phyloP scores from a whole-genome alignment of 2,888 invertebrate species.

The Ectemnius lituratus region DNA sequence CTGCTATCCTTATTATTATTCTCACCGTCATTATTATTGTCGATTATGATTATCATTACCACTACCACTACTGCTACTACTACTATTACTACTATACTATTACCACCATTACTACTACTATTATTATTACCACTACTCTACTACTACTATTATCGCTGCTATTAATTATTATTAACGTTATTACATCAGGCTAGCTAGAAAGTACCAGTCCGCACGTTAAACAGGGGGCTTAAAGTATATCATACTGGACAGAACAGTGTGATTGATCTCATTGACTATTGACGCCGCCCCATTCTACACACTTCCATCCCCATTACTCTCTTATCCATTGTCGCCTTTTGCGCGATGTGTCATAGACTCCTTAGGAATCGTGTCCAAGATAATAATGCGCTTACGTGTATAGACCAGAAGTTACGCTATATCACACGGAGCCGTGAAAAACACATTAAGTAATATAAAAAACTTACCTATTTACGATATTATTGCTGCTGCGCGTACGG shows the following conservation, averaged over 20 bases:
- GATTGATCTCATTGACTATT: slow-evolving; percentile 77
- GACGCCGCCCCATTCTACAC: slow-evolving; percentile 60
- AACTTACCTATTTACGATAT: slow-evolving; percentile 72
- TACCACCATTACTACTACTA: slow-evolving; percentile 54
- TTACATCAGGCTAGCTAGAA: slow-evolving; percentile 70
- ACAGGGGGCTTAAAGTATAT: slow-evolving; percentile 67
- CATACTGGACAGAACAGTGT: slow-evolving; percentile 64
- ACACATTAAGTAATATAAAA: slow-evolving; percentile 67
- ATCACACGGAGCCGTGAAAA: slow-evolving; percentile 65
- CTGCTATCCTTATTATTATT: slow-evolving; percentile 39
- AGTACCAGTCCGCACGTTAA: slow-evolving; percentile 66
- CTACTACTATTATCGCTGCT: slow-evolving; percentile 70
- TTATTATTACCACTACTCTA: slow-evolving; percentile 58
- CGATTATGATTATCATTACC: slow-evolving; percentile 45
- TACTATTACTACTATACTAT: slow-evolving; percentile 52
- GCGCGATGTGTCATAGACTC: slow-evolving; percentile 65
- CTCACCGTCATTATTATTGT: slow-evolving; percentile 34
- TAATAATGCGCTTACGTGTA: slow-evolving; percentile 75
- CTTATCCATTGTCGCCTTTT: slow-evolving; percentile 48
- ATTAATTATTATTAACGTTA: slow-evolving; percentile 72
- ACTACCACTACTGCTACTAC: slow-evolving; percentile 47
- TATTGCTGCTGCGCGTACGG: slow-evolving; percentile 71
- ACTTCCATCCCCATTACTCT: slow-evolving; percentile 61
- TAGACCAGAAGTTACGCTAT: slow-evolving; percentile 69
- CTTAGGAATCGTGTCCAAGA: slow-evolving; percentile 72